Conservation (phyloP, 2,797 vertebrate species). For the Cuculus canorus region DNA sequence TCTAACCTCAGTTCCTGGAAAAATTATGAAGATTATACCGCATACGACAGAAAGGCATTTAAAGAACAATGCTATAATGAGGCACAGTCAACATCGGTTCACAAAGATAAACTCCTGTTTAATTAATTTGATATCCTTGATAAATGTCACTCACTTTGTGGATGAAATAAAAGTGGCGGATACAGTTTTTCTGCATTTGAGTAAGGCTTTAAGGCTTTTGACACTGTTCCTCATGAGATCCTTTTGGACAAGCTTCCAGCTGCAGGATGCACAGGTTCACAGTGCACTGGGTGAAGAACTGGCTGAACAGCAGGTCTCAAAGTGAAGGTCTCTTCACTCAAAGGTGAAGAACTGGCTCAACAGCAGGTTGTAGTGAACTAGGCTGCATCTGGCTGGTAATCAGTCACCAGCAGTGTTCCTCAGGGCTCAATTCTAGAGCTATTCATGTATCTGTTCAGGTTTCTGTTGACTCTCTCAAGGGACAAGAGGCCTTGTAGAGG, state of each 20-base stretch:
- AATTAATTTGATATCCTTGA: background rate
- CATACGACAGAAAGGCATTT: no score
- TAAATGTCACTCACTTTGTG: background rate
- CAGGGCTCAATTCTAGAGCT: background rate
- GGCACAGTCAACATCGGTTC: no score
- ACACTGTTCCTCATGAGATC: background rate
- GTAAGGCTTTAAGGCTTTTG: background rate
- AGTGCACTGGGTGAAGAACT: background rate
- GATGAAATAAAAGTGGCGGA: background rate
- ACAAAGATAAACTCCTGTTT: no score
- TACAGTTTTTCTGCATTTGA: background rate
- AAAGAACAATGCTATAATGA: no score
- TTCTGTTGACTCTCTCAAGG: background rate
- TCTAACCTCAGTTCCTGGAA: no score
- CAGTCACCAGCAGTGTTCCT: background rate
- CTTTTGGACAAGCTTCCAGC: fast-evolving
- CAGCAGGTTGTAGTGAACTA: background rate
- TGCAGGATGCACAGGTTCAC: background rate
- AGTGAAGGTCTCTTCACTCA: no score
- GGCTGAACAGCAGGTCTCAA: background rate
- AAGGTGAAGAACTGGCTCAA: background rate
- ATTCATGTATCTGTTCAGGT: background rate
- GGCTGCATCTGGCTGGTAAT: background rate
- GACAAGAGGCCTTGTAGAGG: background rate
- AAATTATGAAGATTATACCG: no score